Evolutionary conservation across 2,113 vertebrate genomes (phyloP).

Genomic region (Pantherophis guttatus): DNA sequence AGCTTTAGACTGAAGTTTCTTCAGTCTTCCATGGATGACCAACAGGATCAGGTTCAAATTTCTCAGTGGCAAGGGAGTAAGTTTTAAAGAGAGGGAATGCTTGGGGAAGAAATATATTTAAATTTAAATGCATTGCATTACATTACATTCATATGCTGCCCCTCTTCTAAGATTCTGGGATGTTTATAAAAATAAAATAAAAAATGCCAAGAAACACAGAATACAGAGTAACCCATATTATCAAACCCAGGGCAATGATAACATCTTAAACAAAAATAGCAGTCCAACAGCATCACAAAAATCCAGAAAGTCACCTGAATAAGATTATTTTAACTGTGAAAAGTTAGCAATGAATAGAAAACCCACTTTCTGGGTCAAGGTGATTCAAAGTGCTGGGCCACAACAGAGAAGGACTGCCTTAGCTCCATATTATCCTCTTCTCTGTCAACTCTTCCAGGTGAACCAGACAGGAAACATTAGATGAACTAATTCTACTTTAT

Average conservation of each 20-base stretch:
- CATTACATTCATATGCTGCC: not conserved
- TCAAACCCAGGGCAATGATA: not conserved
- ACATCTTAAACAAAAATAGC: not conserved
- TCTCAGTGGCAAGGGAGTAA: not conserved
- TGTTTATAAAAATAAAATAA: not conserved
- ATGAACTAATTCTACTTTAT: no score
- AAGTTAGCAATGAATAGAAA: not conserved
- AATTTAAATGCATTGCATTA: not conserved
- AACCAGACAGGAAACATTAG: no score
- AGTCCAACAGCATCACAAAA: not conserved
- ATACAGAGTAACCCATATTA: not conserved
- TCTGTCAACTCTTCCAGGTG: not conserved
- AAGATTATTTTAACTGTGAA: not conserved
- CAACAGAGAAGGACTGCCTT: not conserved
- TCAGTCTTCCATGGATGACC: not conserved
- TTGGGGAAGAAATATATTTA: not conserved
- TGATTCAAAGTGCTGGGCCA: not conserved
- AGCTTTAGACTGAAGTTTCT: not conserved
- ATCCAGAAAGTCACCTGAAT: not conserved
- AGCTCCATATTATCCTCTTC: not conserved
- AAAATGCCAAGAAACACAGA: not conserved
- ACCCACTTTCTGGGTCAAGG: not conserved
- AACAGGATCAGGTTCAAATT: not conserved
- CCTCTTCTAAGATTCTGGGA: not conserved
- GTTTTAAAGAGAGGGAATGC: not conserved